Evolutionary conservation across 1,140 invertebrate genomes (phyloP), one percentile per base, ranked within the genome.

Genomic region (Thalassaphorura encarpata): DNA sequence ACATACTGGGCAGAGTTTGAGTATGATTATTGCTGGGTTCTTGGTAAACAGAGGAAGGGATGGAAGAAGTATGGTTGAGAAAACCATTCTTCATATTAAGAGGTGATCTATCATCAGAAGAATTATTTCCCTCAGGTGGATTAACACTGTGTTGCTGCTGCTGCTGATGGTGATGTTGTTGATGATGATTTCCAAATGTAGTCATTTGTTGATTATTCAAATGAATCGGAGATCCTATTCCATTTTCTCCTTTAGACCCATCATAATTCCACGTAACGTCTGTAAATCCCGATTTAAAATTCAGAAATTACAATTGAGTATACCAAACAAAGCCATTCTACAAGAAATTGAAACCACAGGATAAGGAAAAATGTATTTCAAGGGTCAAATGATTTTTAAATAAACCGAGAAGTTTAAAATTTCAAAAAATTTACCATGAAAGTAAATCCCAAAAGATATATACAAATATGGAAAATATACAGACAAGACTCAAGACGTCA

Each of bases 141-240:
- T n/a, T n/a, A n/a, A n/a, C n/a, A n/a, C n/a, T n/a, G n/a, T n/a
- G n/a, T n/a, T 47, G 53, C n/a, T 55, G 27, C 3, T 47, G 6
- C 11, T 49, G 53, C 4, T 36, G 43, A 33, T 21, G 53, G 18
- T 18, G 13, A 16, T 33, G 26, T 8, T 55, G 52, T 33, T 54
- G 29, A 24, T 56, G 62, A 56, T 57, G 61, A 50, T 51, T 55
- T 5, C 59, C 59, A 41, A 61, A 61, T 8, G 59, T 61, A 8
- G 56, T 64, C 41, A 28, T 41, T 40, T 47, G 41, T 33, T 58
- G 62, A n/a, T n/a, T n/a, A n/a, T n/a, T n/a, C n/a, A n/a, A n/a
- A n/a, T n/a, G n/a, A n/a, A n/a, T n/a, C n/a, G 33, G n/a, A 36
- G 33, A 13, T 43, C 11, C 11, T 13, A 24, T 8, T 31, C 53